Base-by-base conservation (phyloP, 2,797 vertebrate species). In the Sciaenops ocellatus region DNA sequence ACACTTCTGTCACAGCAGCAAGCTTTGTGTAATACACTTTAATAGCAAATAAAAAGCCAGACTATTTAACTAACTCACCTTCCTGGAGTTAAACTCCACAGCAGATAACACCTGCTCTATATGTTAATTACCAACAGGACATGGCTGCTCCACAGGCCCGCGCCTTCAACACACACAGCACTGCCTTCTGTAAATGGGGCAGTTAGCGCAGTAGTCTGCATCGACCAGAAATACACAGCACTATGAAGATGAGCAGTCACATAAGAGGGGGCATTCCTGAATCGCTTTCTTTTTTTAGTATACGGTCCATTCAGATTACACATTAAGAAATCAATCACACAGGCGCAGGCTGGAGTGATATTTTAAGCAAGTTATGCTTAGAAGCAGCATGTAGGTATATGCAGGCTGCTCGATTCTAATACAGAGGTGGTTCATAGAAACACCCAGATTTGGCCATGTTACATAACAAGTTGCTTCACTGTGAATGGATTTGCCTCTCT, bases 141-240 rank as follows among this genome's bases (percentile, higher is more conserved):
- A n/a, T 20, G 48, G 20, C 44, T 55, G 51, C 34, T 69, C 2
- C 69, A 70, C 69, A 67, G 60, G 59, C 26, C 57, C 56, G 61
- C 70, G 16, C 89, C 85, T 89, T 86, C 62, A 75, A 61, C 50
- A 91, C 86, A 88, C 74, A 90, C 61, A 63, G 57, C 30, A 13
- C 57, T 60, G 30, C 42, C 15, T 46, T 6, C 42, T 62, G 59
- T 51, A 65, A 47, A 1, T 38, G 1, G 11, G 20, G 48, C 46
- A 38, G 50, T 63, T 38, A n/a, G 22, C n/a, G 56, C n/a, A 54
- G 26, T 6, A 20, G 52, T 63, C 3, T n/a, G 24, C 62, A 67
- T 22, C 41, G 24, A 50, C 6, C 64, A 63, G 6, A 75, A 56
- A 47, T 16, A 47, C 28, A 67, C n/a, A 22, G 22, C 26, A 34